Conservation (phyloP, 2,888 invertebrate species). For the Protula sp. region DNA sequence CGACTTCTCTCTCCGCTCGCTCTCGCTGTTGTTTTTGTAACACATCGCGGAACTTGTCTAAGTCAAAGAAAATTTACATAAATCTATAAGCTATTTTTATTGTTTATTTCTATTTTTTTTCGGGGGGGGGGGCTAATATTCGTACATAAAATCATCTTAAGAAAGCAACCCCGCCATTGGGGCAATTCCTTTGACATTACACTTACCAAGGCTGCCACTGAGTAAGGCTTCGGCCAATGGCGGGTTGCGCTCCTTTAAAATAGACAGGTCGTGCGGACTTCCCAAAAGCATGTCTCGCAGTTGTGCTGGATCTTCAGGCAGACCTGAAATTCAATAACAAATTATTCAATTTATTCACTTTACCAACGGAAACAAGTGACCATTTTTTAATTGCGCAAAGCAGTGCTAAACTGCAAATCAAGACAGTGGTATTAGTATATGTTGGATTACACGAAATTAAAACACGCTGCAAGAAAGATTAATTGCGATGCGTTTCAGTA, state of each 20-base stretch:
- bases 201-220: constrained; percentile 68
- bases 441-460: too few relatives aligned
- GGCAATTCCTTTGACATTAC: too few relatives aligned
- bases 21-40: constrained; percentile 64
- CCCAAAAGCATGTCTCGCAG: constrained; percentile 55
- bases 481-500: too few relatives aligned
- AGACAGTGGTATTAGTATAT: too few relatives aligned
- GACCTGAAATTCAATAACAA: not conserved
- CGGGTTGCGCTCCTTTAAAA: constrained; percentile 89
- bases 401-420: too few relatives aligned
- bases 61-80: not conserved
- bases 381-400: too few relatives aligned
- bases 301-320: constrained; percentile 39
- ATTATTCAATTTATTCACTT: not conserved
- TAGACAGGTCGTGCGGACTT: constrained; percentile 83
- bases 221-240: constrained; percentile 83
- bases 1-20: constrained; percentile 75
- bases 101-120: too few relatives aligned
- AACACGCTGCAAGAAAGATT: too few relatives aligned
- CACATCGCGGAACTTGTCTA: constrained; percentile 45
- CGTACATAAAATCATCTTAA: too few relatives aligned
- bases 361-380: not conserved
- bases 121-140: too few relatives aligned
- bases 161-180: too few relatives aligned
- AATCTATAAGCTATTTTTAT: too few relatives aligned